phyloP scores from a whole-genome alignment of 2,797 vertebrate species.

The Phrynocephalus forsythii region DNA sequence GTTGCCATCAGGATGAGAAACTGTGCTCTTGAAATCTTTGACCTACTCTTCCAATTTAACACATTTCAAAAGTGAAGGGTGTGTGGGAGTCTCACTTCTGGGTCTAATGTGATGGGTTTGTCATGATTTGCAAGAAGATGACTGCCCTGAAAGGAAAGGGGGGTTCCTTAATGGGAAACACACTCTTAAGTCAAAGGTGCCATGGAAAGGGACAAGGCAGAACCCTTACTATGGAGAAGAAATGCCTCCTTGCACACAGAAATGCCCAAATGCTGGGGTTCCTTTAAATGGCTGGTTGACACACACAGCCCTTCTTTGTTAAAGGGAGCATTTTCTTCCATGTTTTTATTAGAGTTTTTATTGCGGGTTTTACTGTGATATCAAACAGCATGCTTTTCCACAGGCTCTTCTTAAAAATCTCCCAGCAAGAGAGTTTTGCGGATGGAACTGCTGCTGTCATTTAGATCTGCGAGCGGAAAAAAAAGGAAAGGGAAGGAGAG shows the following conservation, averaged over 20 bases:
- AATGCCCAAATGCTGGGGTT: background rate
- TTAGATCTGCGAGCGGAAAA: too few species aligned
- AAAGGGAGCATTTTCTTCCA: too few species aligned
- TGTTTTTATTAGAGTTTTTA: too few species aligned
- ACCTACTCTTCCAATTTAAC: constrained; percentile 58
- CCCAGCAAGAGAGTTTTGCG: too few species aligned
- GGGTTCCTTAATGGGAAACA: constrained; percentile 38
- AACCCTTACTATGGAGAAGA: constrained; percentile 31
- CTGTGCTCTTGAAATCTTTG: constrained; percentile 47
- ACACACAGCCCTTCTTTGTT: too few species aligned
- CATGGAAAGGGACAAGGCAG: constrained; percentile 33
- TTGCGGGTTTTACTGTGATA: too few species aligned
- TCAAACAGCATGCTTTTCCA: too few species aligned
- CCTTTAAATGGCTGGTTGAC: too few species aligned
- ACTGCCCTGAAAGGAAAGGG: constrained; percentile 46
- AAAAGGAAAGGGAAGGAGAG: too few species aligned
- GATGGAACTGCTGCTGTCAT: too few species aligned
- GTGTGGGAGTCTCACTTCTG: constrained; percentile 38
- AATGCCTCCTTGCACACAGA: constrained; percentile 26
- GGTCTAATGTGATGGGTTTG: constrained; percentile 44
- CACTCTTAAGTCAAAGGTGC: too few species aligned
- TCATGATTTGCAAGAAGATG: constrained; percentile 49
- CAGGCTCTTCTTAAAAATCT: too few species aligned
- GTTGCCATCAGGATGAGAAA: constrained; percentile 47
- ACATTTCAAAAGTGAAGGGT: constrained; percentile 54